Percentiles rank a stretch among this genome's conserved stretches.
These are phyloP conservation scores for Acromyrmex heyeri DNA, from an alignment of 1,140 invertebrate species.

Conservation along the genomic window DNA sequence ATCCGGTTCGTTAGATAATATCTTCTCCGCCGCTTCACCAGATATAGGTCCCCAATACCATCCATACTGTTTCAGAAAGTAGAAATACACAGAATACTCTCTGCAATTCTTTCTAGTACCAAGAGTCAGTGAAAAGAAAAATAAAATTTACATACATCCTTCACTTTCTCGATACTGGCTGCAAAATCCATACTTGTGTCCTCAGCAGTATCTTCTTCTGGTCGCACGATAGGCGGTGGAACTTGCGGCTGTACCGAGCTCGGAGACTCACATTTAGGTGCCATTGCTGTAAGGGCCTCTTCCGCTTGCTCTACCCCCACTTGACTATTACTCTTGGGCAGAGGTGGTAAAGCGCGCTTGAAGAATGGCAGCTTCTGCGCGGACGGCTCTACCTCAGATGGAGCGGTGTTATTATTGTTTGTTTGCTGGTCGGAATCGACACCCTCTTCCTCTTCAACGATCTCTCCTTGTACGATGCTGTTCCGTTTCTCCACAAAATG, in stretches of 20 bases:
- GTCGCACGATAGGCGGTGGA: conserved; percentile 65
- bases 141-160: conserved; percentile 91
- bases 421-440: conserved; percentile 83
- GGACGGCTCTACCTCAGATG: conserved; percentile 77
- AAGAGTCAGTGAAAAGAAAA: conserved; percentile 10
- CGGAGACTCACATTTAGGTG: conserved; percentile 82
- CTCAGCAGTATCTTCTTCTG: conserved; percentile 85
- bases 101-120: neutral
- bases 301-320: conserved; percentile 79
- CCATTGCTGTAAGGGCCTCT: conserved; percentile 80
- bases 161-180: conserved; percentile 96
- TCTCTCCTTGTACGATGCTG: conserved; percentile 86
- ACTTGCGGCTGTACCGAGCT: conserved; percentile 79
- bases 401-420: conserved; percentile 82
- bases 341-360: conserved; percentile 92
- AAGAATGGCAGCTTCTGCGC: conserved; percentile 87
- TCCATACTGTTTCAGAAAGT: conserved; percentile 91
- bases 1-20: conserved; percentile 97
- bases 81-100: neutral
- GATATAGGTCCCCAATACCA: conserved; percentile 99
- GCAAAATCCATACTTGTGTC: conserved; percentile 93
- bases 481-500: conserved; percentile 83
- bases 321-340: conserved; percentile 88
- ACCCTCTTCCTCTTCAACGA: conserved; percentile 84
- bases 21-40: conserved; percentile 97